Percentiles rank a stretch among this genome's conserved stretches.
phyloP scores from a whole-genome alignment of 2,113 vertebrate genomes.

The Mustela nigripes region DNA sequence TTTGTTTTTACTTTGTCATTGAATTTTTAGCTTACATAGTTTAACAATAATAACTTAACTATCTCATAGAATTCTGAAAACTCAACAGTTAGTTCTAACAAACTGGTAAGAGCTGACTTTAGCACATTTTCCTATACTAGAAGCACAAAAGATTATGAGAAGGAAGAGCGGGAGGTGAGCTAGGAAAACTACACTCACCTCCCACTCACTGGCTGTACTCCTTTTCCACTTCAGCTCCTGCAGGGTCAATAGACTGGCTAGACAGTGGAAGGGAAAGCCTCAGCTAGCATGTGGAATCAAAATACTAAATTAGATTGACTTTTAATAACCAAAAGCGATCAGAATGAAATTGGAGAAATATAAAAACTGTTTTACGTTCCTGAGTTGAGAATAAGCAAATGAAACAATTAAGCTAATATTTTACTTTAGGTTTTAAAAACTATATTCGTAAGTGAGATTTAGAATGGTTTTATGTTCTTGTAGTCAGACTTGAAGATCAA shows the following conservation, averaged over 20 bases:
- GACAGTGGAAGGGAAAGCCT: not conserved
- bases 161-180: not conserved
- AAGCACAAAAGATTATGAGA: not conserved
- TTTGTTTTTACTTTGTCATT: not conserved
- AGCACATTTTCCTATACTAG: not conserved
- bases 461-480: not conserved
- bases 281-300: not conserved
- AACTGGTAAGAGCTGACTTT: not conserved
- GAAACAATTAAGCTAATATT: not conserved
- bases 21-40: not conserved
- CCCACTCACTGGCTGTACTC: no score
- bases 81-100: not conserved
- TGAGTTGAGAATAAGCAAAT: not conserved
- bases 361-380: not conserved
- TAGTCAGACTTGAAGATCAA: not conserved
- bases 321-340: not conserved
- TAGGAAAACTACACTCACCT: no score
- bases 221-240: not conserved
- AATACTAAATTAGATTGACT: not conserved
- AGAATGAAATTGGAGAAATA: not conserved
- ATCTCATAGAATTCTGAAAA: slow-evolving; percentile 23
- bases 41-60: not conserved
- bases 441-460: not conserved
- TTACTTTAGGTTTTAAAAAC: not conserved
- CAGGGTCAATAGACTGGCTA: not conserved